phyloP scores from a whole-genome alignment of 2,797 vertebrate species.

The Austrolebias charrua region DNA sequence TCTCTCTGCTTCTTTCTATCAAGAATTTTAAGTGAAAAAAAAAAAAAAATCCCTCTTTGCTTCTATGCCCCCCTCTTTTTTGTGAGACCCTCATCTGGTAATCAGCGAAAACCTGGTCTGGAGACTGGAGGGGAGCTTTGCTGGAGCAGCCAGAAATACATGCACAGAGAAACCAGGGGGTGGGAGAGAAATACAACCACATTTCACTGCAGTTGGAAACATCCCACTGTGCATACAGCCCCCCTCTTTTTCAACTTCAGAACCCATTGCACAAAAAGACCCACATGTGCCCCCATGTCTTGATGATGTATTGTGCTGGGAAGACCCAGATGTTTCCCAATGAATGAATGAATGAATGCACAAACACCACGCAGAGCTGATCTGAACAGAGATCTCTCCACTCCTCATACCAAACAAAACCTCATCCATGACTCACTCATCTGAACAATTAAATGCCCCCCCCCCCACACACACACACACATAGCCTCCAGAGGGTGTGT shows the following conservation, averaged over 20 bases:
- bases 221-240: constrained; percentile 30
- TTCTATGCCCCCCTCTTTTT: neutral
- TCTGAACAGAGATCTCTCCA: constrained; percentile 8
- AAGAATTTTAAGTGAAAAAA: constrained; percentile 11
- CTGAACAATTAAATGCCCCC: constrained; percentile 24
- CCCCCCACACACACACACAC: neutral
- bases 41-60: too few species aligned
- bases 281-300: constrained; percentile 1
- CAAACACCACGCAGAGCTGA: neutral
- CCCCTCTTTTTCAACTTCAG: constrained; percentile 11
- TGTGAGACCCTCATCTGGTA: constrained; percentile 57
- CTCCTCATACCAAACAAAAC: constrained; percentile 20
- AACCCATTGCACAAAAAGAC: constrained; percentile 10
- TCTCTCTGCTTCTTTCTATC: constrained; percentile 20
- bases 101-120: constrained; percentile 75
- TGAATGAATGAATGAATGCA: constrained; percentile 14
- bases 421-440: constrained; percentile 40
- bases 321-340: constrained; percentile 27
- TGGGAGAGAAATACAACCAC: constrained; percentile 49
- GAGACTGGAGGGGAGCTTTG: constrained; percentile 73
- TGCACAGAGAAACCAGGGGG: constrained; percentile 16
- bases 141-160: constrained; percentile 16
- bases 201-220: constrained; percentile 54
- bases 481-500: neutral
- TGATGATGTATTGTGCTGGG: neutral